A percentile compares a stretch with the other conserved stretches of the same genome.
Conservation (phyloP, 1,140 invertebrate species). For the Sitobion miscanthi region DNA sequence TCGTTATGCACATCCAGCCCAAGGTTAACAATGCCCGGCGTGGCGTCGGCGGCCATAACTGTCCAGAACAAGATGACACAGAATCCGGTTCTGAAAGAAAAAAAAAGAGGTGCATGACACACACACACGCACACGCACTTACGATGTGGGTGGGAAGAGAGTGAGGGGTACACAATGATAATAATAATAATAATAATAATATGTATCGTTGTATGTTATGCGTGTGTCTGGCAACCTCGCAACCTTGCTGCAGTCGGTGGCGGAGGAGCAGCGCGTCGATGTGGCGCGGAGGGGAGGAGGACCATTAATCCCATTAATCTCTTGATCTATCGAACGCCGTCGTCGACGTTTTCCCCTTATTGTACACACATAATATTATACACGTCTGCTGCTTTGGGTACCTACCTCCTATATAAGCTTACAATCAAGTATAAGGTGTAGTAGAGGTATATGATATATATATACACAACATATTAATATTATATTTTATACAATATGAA, state of each 20-base stretch:
- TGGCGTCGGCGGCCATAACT: slow-evolving; percentile 39
- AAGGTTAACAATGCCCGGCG: slow-evolving; percentile 20
- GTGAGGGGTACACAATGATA: background rate
- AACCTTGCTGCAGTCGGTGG: background rate
- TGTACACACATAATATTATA: background rate
- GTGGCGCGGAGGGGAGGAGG: background rate
- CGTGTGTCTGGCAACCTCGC: slow-evolving; percentile 42
- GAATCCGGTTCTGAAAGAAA: slow-evolving; percentile 46
- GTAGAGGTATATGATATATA: background rate
- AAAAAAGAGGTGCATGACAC: slow-evolving; percentile 40
- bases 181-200: background rate
- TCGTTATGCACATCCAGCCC: slow-evolving; percentile 17
- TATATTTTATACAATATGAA: background rate
- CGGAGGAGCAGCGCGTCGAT: background rate
- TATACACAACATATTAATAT: too few species aligned
- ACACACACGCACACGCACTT: background rate
- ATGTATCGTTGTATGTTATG: background rate
- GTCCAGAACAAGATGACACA: slow-evolving; percentile 45
- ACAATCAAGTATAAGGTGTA: background rate
- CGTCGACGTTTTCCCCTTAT: background rate
- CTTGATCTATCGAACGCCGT: slow-evolving; percentile 41
- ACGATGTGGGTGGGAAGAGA: background rate
- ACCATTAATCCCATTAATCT: slow-evolving; percentile 49
- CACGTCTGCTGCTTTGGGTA: background rate
- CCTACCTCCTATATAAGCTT: background rate